Evolutionary conservation across 1,140 invertebrate genomes (phyloP), one percentile per base, ranked within the genome.

Genomic region (Wasmannia auropunctata): DNA sequence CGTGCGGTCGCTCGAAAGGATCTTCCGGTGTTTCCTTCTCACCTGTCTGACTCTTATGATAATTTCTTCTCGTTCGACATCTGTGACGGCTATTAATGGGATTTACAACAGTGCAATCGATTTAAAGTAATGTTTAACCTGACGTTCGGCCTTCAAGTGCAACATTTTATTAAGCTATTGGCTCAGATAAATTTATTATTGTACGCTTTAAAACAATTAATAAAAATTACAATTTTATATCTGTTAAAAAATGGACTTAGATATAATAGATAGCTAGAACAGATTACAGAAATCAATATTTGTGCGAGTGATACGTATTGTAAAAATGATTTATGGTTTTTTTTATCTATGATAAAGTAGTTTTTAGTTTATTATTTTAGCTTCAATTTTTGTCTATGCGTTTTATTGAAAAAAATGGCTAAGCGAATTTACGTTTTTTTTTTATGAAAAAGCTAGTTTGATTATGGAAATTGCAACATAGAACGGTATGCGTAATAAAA

Each of bases 1-100:
- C 87, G 87, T 89, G 83, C 88, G 70, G 70, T 63, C 62, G 46
- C 25, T 81, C 67, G 87, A 86, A 86, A 88, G 72, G 51, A 54
- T 86, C 88, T 88, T 89, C 76, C 81, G 31, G 56, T 63, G 16
- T 70, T 84, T 76, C 31, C 19, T 62, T 28, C n/a, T 63, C 88
- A 89, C 84, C 84, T 89, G 87, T 49, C 51, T 25, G 43, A 79
- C 49, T 81, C 49, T 43, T 43, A 43, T 8, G n/a, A 0, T 8
- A 58, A n/a, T 72, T 70, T 72, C 10, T 81, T 56, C 4, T 80
- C 76, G 1, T 54, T 56, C 34, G 37, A 72, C 34, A 70, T 7
- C 25, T 72, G n/a, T 14, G 65, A 37, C 6, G 14, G 3, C 37
- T 81, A 54, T 70, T 81, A 58, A 70, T 43, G 22, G 40, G 51